phyloP scores from a whole-genome alignment of 2,888 invertebrate genomes.

The Oscheius myriophilus region DNA sequence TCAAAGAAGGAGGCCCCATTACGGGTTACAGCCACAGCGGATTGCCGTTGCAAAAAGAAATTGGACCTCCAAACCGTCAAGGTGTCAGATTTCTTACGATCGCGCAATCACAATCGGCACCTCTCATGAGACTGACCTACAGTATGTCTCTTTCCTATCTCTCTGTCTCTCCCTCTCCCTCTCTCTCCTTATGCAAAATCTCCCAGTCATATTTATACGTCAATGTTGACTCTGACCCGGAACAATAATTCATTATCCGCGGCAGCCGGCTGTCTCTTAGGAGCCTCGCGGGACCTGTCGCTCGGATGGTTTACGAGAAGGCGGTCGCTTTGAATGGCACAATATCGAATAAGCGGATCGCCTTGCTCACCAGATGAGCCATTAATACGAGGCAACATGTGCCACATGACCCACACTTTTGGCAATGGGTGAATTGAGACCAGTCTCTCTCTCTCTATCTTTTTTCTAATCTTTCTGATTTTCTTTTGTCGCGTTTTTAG shows the following conservation, averaged over 20 bases:
- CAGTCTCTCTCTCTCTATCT: not conserved
- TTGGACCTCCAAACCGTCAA: no score
- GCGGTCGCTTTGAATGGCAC: constrained; percentile 22
- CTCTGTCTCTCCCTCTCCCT: not conserved
- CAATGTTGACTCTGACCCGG: no score
- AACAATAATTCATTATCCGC: constrained; percentile 1
- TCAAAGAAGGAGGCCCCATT: constrained; percentile 16
- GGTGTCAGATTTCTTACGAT: no score
- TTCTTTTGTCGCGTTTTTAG: not conserved
- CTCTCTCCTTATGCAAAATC: no score
- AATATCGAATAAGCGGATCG: constrained; percentile 28
- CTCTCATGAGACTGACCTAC: no score
- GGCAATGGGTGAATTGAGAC: no score
- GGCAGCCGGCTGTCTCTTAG: constrained; percentile 28
- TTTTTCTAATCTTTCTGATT: not conserved
- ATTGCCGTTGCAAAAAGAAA: not conserved
- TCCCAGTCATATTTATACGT: no score
- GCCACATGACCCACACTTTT: not conserved
- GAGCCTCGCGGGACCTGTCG: constrained; percentile 29
- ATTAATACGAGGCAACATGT: constrained; percentile 4
- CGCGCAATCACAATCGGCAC: no score
- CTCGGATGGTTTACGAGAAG: constrained; percentile 26
- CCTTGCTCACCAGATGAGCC: constrained; percentile 20
- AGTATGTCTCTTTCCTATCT: not conserved
- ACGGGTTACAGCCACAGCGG: constrained; percentile 14